Percentiles rank a stretch among this genome's conserved stretches.
Conservation (phyloP, 2,888 invertebrate species). For the Latrodectus hesperus region DNA sequence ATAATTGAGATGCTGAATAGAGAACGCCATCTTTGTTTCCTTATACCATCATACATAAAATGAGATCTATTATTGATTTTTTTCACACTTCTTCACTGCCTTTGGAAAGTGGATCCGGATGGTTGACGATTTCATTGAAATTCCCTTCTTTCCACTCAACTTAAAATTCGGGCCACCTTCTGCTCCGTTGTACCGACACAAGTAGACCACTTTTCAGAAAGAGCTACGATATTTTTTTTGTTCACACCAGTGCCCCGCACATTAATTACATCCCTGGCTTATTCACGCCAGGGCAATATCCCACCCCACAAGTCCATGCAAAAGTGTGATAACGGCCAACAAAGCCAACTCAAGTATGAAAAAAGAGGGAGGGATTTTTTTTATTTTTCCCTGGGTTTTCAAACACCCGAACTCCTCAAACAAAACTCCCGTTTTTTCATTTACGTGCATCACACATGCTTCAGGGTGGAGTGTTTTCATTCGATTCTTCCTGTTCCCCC, state of each 20-base stretch:
- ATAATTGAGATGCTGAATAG: too few relatives aligned
- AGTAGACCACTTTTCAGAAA: background rate
- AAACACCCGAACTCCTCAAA: constrained; percentile 45
- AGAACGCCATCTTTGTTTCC: too few relatives aligned
- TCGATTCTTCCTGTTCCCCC: constrained; percentile 9
- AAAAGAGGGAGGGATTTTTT: constrained; percentile 30
- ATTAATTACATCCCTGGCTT: constrained; percentile 58
- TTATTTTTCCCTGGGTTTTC: constrained; percentile 8
- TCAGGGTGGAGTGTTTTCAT: constrained; percentile 23
- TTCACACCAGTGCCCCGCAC: constrained; percentile 10
- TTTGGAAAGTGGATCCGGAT: background rate
- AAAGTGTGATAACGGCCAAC: constrained; percentile 54
- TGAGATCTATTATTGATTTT: too few relatives aligned
- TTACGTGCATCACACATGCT: constrained; percentile 26
- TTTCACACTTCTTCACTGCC: background rate
- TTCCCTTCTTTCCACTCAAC: background rate
- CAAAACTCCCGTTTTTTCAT: constrained; percentile 66
- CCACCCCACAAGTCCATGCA: constrained; percentile 14
- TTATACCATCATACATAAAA: too few relatives aligned
- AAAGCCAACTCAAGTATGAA: constrained; percentile 58
- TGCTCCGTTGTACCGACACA: background rate
- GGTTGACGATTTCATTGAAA: background rate
- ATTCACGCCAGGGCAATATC: background rate
- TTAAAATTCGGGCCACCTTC: background rate
- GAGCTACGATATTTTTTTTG: background rate